Evolutionary conservation across 2,888 invertebrate species (phyloP).

Genomic region (Hanleya hanleyi): DNA sequence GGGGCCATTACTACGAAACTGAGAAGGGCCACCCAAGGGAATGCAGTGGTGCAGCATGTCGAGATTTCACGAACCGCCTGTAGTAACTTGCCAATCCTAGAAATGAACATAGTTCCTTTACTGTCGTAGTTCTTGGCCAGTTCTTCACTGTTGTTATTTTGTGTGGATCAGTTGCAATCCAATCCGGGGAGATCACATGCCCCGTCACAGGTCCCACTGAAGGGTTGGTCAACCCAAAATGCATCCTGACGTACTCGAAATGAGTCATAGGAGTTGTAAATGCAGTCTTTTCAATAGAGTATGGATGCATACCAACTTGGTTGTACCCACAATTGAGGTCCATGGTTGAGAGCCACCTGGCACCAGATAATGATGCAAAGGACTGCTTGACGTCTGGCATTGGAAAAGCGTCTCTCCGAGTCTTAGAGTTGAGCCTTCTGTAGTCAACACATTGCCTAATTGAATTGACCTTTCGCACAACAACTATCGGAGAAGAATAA

Average conservation of each 20-base stretch:
- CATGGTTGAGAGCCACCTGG: conserved; percentile 35
- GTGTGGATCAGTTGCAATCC: conserved; percentile 17
- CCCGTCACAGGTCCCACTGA: conserved; percentile 29
- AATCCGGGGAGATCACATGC: conserved; percentile 30
- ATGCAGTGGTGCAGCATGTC: conserved; percentile 23
- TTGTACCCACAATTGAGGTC: conserved; percentile 34
- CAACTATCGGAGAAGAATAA: conserved; percentile 38
- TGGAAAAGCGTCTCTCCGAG: conserved; percentile 21
- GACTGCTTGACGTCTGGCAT: conserved; percentile 30
- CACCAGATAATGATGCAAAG: conserved; percentile 32
- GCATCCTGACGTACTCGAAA: not conserved
- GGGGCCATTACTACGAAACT: too few relatives aligned
- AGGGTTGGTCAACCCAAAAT: not conserved
- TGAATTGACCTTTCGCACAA: conserved; percentile 35
- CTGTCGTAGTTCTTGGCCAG: conserved; percentile 25
- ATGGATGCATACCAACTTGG: conserved; percentile 25
- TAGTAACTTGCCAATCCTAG: conserved; percentile 35
- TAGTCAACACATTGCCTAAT: conserved; percentile 32
- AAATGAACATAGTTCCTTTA: conserved; percentile 29
- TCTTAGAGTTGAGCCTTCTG: conserved; percentile 33
- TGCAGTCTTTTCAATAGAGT: conserved; percentile 27
- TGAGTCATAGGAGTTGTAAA: not conserved
- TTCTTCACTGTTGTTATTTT: conserved; percentile 18
- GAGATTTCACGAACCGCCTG: conserved; percentile 29
- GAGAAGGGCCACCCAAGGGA: too few relatives aligned